Conservation (phyloP, 2,113 vertebrate genomes). For the Sturnus vulgaris region DNA sequence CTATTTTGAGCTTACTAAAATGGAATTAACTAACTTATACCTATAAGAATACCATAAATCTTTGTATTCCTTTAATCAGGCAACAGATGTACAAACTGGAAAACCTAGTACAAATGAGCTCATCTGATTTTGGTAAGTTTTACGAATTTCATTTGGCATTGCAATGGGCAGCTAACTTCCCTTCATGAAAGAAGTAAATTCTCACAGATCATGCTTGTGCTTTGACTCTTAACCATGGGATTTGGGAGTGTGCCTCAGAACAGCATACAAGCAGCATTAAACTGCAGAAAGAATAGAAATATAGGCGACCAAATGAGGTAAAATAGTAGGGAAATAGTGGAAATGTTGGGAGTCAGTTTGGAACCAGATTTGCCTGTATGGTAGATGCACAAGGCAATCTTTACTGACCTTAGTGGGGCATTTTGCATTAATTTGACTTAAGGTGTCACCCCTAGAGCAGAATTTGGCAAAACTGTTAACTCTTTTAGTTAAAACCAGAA, state of each 20-base stretch:
- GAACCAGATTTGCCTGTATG: not conserved
- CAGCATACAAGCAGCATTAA: not conserved
- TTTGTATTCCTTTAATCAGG: slow-evolving; percentile 74
- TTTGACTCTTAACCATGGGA: not conserved
- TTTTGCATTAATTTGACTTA: not conserved
- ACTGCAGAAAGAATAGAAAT: not conserved
- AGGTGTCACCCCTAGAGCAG: not conserved
- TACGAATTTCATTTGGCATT: not conserved
- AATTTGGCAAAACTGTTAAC: not conserved
- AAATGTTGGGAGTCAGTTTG: not conserved
- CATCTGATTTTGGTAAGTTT: slow-evolving; percentile 91
- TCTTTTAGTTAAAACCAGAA: not conserved
- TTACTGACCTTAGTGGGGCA: not conserved
- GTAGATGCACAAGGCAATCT: not conserved
- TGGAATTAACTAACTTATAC: not conserved
- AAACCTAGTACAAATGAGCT: slow-evolving; percentile 76
- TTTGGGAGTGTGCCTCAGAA: not conserved
- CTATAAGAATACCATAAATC: not conserved
- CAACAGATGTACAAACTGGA: slow-evolving; percentile 85
- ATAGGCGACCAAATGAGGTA: not conserved
- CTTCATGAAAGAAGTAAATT: not conserved
- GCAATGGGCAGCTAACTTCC: not conserved
- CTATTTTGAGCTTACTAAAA: not conserved
- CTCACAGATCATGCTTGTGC: not conserved
- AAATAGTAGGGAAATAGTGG: not conserved